Base-by-base conservation (phyloP, 2,888 invertebrate species). In the Graphium colonna region DNA sequence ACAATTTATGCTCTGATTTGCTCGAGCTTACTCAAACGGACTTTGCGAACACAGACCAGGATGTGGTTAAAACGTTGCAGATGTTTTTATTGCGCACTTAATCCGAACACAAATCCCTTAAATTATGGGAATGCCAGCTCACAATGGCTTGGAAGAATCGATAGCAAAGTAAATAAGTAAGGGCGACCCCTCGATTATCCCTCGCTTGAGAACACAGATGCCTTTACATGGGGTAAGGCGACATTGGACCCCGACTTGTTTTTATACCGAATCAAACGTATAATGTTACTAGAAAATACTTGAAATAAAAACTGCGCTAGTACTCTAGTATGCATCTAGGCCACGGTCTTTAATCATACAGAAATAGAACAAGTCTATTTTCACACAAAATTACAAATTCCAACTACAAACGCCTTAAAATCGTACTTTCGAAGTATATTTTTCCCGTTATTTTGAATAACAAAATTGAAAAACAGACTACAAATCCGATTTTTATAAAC, bases 91-190 rank as follows among this genome's bases (percentile, higher is more conserved):
- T 44, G 36, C 42, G 36, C 38, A 33, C 10, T 38, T 51, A 48
- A 51, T 57, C 46, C 10, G 40, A 47, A 52, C 48, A 43, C 43
- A 48, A 36, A 38, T 43, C 47, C 47, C 42, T 47, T 46, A 28
- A 52, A 48, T 47, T 53, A 44, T 28, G 51, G 58, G 52, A 42
- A 42, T 72, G 70, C 62, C 66, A 18, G 26, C 41, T 43, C 28
- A 48, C 68, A 66, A 62, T 65, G 65, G 69, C 63, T 64, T 63
- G 60, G 62, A 63, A 60, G 72, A 79, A 79, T 83, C 84, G 79
- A 82, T 83, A 79, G 67, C 75, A 72, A 77, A 79, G 80, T 82
- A 85, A 82, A 86, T 79, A 81, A 77, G 72, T 59, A 46, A 61
- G 64, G 64, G 61, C 52, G 58, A 57, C 63, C 64, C 83, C 77